Evolutionary conservation across 2,888 invertebrate species (phyloP), one percentile per base, ranked within the genome.

Genomic region (Diploptera punctata): DNA sequence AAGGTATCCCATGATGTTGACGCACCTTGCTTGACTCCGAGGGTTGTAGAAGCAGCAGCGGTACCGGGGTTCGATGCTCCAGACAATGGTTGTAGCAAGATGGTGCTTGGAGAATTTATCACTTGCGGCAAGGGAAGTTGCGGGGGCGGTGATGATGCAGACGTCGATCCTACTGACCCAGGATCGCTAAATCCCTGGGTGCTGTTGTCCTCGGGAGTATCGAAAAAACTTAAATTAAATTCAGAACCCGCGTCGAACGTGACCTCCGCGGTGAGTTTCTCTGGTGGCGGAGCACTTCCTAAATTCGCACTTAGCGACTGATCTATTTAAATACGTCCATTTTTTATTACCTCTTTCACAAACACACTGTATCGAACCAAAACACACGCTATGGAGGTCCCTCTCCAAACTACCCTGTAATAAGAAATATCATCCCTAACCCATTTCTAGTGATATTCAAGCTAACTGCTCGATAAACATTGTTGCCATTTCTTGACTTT

Each of bases 211-310:
- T 91, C 91, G 75, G 88, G 86, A 75, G 84, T 84, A 83, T 93
- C 92, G 86, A 93, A 93, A 85, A 93, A 93, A 82, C 91, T 89
- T 80, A 93, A 86, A 83, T 93, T 91, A 83, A 93, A 93, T 82
- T 93, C 92, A 77, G 91, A 88, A 81, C 89, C 90, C 78, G 91
- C 90, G 83, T 91, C 92, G 83, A 92, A 90, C 80, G 88, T 87
- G 77, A 91, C 90, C 82, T 89, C 87, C 82, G 88, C 85, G 81
- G 86, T 84, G 79, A 87, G 84, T 83, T 87, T 86, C 81, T 88
- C 88, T 77, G 87, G 86, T 76, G 86, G 84, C 78, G 87, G 89
- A 81, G 88, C 87, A 80, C 84, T 85, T 78, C 87, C 87, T 81
- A 89, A 82, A 82, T 87, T 87, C 83, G 87, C 87, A 83, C 86